Conservation (phyloP, 2,113 vertebrate species). For the Lonchura striata region DNA sequence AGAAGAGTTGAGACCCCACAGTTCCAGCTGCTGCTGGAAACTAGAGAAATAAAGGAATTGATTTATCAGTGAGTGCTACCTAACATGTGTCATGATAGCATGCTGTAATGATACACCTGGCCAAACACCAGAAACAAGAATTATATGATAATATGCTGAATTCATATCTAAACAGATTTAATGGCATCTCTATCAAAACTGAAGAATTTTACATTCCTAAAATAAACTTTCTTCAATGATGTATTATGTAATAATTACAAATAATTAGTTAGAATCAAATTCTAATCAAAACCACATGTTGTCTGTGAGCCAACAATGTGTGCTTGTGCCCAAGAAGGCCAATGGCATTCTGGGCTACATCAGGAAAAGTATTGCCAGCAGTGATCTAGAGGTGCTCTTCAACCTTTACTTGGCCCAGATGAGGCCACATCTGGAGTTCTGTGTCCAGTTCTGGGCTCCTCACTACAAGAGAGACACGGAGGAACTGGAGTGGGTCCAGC, state of each 20-base stretch:
- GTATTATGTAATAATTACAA: not conserved
- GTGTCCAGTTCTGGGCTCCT: not conserved
- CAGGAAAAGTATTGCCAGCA: not conserved
- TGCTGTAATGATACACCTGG: not conserved
- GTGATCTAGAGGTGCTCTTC: not conserved
- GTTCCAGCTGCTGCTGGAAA: slow-evolving; percentile 88
- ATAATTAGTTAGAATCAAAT: not conserved
- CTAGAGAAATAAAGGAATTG: slow-evolving; percentile 66
- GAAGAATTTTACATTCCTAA: not conserved
- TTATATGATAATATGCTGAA: not conserved
- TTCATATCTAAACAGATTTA: not conserved
- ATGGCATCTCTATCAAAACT: not conserved
- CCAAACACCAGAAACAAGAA: not conserved
- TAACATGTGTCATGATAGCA: not conserved
- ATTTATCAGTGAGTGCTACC: not conserved
- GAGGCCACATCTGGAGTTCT: not conserved
- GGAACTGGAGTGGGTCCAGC: too few relatives aligned
- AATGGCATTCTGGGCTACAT: not conserved
- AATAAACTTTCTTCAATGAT: not conserved
- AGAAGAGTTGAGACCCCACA: slow-evolving; percentile 82
- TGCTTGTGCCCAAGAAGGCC: not conserved
- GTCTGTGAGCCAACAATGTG: not conserved
- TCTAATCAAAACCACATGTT: not conserved
- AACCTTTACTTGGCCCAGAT: not conserved
- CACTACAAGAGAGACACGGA: not conserved